A percentile compares a stretch with the other conserved stretches of the same genome.
Conservation (phyloP, 2,888 invertebrate species). For the Coronaproctus castanopsis region DNA sequence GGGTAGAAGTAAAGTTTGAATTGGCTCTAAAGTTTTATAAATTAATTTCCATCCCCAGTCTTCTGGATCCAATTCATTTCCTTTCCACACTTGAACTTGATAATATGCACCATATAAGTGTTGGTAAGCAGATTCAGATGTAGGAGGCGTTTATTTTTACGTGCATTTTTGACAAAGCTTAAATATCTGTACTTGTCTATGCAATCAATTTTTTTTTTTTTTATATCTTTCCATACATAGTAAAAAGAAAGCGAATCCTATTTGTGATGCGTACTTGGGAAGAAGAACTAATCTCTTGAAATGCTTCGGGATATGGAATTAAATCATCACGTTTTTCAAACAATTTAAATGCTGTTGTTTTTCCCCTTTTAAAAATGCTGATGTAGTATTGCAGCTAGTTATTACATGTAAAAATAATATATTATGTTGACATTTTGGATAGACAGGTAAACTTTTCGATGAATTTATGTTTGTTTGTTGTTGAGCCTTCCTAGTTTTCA, state of each 20-base stretch:
- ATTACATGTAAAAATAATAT: not conserved
- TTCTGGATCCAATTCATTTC: constrained; percentile 18
- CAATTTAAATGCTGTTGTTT: not conserved
- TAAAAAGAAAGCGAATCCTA: not conserved
- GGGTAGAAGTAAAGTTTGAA: constrained; percentile 16
- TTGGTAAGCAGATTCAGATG: constrained; percentile 18
- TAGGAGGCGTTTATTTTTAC: not conserved
- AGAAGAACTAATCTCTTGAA: not conserved
- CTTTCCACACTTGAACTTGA: constrained; percentile 21
- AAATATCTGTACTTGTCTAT: not conserved
- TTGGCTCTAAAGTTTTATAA: constrained; percentile 16
- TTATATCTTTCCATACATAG: not conserved
- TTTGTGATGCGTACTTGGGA: not conserved
- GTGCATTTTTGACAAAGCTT: not conserved
- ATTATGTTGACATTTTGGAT: not conserved
- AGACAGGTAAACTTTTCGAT: too few species aligned
- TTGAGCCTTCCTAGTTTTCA: too few species aligned
- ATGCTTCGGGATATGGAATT: not conserved
- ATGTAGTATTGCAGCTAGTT: not conserved
- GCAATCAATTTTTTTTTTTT: not conserved
- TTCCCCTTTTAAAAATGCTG: not conserved
- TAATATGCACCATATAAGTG: constrained; percentile 21
- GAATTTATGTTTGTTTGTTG: too few species aligned
- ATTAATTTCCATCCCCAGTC: constrained; percentile 22
- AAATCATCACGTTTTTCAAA: not conserved